Percentiles rank a stretch among this genome's conserved stretches.
Evolutionary conservation across 2,888 invertebrate species (phyloP).

Genomic region (Sinhomidia bicolor): DNA sequence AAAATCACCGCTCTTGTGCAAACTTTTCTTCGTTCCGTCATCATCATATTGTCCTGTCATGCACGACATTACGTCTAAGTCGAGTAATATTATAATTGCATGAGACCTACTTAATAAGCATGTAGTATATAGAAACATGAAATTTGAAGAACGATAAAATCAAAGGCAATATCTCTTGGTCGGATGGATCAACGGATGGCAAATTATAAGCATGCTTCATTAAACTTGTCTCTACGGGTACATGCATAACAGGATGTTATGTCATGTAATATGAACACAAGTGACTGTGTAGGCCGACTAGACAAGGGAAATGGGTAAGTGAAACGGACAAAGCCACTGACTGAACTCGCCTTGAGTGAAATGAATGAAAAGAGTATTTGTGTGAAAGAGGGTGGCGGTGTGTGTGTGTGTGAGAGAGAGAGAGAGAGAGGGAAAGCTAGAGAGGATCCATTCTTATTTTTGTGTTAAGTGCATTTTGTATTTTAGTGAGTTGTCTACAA

Average conservation of each 20-base stretch:
- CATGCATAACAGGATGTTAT: neutral
- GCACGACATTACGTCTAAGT: no score
- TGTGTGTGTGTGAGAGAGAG: neutral
- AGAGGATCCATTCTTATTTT: neutral
- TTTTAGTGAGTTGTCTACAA: neutral
- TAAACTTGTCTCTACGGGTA: conserved; percentile 41
- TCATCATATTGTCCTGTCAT: no score
- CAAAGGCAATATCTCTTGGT: neutral
- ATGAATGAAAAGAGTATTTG: neutral
- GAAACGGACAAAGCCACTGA: neutral
- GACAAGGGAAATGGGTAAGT: neutral
- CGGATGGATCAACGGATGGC: conserved; percentile 18
- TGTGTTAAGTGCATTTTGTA: conserved; percentile 21
- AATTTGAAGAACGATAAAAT: conserved; percentile 2
- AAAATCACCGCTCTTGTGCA: no score
- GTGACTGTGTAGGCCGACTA: no score
- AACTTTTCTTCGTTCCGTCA: no score
- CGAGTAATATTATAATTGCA: no score
- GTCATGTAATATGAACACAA: neutral
- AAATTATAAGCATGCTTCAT: conserved; percentile 60
- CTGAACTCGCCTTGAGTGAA: neutral
- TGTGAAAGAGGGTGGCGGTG: no score
- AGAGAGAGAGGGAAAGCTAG: neutral
- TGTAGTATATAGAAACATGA: no score
- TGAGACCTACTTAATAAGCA: no score